Base-by-base conservation (phyloP, 2,113 vertebrate genomes). In the Willisornis vidua region DNA sequence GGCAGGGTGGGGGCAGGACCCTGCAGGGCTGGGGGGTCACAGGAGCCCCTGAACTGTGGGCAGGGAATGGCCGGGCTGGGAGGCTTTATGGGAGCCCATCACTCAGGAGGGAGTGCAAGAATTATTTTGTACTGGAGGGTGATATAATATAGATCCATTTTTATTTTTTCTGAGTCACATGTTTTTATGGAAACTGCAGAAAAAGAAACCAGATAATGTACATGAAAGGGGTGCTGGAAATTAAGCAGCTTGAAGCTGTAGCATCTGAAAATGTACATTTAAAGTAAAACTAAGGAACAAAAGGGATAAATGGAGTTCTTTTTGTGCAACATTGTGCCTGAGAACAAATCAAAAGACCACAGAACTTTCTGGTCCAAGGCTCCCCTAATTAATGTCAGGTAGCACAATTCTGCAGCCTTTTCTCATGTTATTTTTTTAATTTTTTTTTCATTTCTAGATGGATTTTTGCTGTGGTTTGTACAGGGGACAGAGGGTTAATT, bases 101-200 rank as follows among this genome's bases (percentile, higher is more conserved):
- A n/a, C 76, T 92, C 95, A 82, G 79, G 10, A 55, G 70, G 85
- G 49, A 85, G 85, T 75, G 93, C 82, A 76, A 28, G 90, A 73
- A 96, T 94, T 92, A 96, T 91, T 97, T 92, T 91, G 83, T 85
- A 33, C 88, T 37, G 49, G n/a, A 79, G 90, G 79, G 58, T 86
- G 94, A 92, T 88, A 91, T n/a, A 84, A 93, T 84, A 87, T 51
- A 41, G 35, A 62, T 7, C 87, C 77, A 33, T 93, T 91, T 87
- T 89, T 49, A 29, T 92, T 91, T 94, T 87, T 84, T 94, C 70
- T 94, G 93, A 95, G 52, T 96, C 85, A 92, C 74, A n/a, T 85
- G 46, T 94, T 94, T 94, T 92, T 80, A 88, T 93, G 85, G 88
- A 74, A 96, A 90, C 33, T 12, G 45, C 91, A 85, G 79, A 85